Percentiles rank a stretch among this genome's conserved stretches.
Evolutionary conservation across 2,888 invertebrate species (phyloP).

Genomic region (Scelioninae gen. 2): DNA sequence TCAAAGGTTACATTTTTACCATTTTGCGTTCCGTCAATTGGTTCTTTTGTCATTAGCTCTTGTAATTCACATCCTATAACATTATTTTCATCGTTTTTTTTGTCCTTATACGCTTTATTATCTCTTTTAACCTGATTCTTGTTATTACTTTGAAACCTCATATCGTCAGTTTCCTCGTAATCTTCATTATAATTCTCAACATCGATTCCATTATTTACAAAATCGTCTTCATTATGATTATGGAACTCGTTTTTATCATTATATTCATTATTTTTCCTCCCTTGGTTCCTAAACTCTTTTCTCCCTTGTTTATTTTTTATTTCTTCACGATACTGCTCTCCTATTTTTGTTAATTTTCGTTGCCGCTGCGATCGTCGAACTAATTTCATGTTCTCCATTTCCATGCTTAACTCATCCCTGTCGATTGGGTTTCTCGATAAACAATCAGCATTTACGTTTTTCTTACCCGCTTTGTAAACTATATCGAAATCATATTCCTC

Average conservation of each 20-base stretch:
- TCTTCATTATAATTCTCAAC: no score
- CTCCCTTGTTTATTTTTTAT: not conserved
- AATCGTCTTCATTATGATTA: no score
- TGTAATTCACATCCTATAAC: constrained; percentile 1
- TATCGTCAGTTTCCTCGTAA: no score
- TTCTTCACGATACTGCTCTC: not conserved
- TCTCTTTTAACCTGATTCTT: not conserved
- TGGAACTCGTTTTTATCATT: not conserved
- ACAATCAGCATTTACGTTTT: no score
- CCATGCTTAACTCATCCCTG: not conserved
- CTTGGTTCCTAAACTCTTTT: not conserved
- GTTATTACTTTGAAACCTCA: no score
- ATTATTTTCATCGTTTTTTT: not conserved
- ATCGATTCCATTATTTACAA: not conserved
- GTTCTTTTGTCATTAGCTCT: not conserved
- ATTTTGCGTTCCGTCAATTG: not conserved
- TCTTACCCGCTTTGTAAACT: no score
- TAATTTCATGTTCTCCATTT: no score
- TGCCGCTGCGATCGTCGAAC: not conserved
- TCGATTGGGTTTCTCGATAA: no score
- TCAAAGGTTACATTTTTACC: not conserved
- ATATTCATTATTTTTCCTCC: no score
- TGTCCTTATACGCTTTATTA: no score
- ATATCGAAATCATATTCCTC: no score
- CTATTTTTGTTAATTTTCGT: not conserved